These are phyloP conservation scores for Apotomis betuletana DNA, from an alignment of 2,888 invertebrate genomes.

Conservation along the genomic window DNA sequence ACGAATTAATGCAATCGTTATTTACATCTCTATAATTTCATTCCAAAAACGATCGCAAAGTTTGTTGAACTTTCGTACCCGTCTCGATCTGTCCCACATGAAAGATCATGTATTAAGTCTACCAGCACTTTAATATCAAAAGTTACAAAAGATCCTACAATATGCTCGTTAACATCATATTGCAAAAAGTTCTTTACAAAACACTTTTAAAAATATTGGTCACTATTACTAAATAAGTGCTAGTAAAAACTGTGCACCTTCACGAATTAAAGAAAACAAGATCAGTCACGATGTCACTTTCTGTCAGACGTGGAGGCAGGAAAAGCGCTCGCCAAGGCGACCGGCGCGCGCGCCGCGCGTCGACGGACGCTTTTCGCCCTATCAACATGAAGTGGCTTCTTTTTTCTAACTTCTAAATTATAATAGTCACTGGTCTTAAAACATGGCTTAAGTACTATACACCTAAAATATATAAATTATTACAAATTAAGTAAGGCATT, in stretches of 20 bases:
- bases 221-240: conserved; percentile 73
- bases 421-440: conserved; percentile 83
- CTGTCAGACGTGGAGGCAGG: conserved; percentile 71
- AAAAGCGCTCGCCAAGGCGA: conserved; percentile 73
- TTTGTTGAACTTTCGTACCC: conserved; percentile 72
- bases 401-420: conserved; percentile 76
- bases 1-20: conserved; percentile 78
- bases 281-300: conserved; percentile 65
- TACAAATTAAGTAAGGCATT: conserved; percentile 84
- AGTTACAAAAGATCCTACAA: conserved; percentile 80
- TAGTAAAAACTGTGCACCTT: conserved; percentile 63
- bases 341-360: conserved; percentile 50
- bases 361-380: conserved; percentile 71
- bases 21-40: conserved; percentile 55
- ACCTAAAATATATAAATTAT: conserved; percentile 84
- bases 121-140: conserved; percentile 82
- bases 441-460: conserved; percentile 84
- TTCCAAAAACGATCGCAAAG: conserved; percentile 68
- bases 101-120: conserved; percentile 62
- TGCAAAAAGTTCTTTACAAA: conserved; percentile 76
- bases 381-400: conserved; percentile 64
- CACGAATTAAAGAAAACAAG: conserved; percentile 80
- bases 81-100: conserved; percentile 68
- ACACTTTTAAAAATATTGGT: conserved; percentile 66
- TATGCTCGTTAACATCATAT: conserved; percentile 67